Conservation (phyloP, 2,113 vertebrate species). For the Oophaga pumilio region DNA sequence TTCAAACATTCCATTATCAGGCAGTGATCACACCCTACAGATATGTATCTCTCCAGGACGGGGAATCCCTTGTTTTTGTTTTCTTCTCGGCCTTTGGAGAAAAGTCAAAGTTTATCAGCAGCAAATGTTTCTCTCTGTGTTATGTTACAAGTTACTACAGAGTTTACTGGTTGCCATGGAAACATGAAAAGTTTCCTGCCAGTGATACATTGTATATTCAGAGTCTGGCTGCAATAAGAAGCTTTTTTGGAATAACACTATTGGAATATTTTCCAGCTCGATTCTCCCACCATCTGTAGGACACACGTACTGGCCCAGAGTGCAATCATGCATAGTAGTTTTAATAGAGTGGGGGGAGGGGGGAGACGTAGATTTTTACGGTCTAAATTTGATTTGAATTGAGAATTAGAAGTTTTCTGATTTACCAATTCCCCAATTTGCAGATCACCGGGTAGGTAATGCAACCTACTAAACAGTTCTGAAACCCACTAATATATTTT, state of each 20-base stretch:
- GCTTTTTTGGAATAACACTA: neutral
- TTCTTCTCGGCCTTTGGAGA: constrained; percentile 67
- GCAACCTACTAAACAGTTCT: too few species aligned
- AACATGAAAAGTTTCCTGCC: constrained; percentile 12
- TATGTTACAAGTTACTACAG: neutral
- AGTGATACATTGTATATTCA: constrained; percentile 17
- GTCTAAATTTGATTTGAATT: too few species aligned
- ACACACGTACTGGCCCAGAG: neutral
- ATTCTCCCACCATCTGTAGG: neutral
- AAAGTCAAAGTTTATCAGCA: constrained; percentile 76
- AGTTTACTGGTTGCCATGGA: neutral
- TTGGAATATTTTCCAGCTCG: neutral
- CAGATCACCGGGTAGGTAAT: too few species aligned
- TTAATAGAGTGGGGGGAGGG: too few species aligned
- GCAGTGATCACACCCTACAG: constrained; percentile 65
- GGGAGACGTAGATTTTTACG: too few species aligned
- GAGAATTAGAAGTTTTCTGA: too few species aligned
- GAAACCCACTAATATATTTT: too few species aligned
- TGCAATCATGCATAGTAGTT: neutral
- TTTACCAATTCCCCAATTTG: too few species aligned
- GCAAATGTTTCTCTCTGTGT: constrained; percentile 8
- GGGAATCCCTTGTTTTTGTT: constrained; percentile 69
- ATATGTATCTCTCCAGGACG: constrained; percentile 72
- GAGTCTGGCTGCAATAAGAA: neutral
- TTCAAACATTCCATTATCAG: constrained; percentile 5